Evolutionary conservation across 2,888 invertebrate species (phyloP).

Genomic region (Drosophila dives): DNA sequence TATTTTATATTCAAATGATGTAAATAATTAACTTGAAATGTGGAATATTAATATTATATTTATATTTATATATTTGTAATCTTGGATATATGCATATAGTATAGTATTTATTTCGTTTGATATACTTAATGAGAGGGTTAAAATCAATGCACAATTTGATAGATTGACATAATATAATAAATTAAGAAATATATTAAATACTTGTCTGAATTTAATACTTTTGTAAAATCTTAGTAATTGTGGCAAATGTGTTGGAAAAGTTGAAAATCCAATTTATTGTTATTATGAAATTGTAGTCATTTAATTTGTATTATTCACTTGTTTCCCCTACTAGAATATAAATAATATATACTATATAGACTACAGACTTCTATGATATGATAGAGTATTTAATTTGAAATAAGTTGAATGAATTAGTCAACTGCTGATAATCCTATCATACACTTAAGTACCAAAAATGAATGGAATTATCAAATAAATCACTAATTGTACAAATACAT

Average conservation of each 20-base stretch:
- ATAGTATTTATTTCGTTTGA: background rate
- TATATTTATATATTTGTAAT: too few relatives aligned
- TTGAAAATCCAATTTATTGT: too few relatives aligned
- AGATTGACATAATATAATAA: background rate
- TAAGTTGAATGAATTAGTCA: background rate
- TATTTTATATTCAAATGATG: background rate
- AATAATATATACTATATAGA: too few relatives aligned
- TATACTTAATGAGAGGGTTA: accelerated
- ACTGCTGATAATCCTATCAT: background rate
- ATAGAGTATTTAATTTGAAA: background rate
- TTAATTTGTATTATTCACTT: background rate
- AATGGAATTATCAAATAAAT: background rate
- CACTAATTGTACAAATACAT: background rate
- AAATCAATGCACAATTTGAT: background rate
- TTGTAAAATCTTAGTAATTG: background rate
- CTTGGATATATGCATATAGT: background rate
- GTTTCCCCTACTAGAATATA: background rate
- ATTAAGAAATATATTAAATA: background rate
- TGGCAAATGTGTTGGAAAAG: too few relatives aligned
- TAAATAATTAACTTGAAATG: background rate
- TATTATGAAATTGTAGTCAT: background rate
- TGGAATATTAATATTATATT: too few relatives aligned
- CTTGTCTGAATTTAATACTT: background rate
- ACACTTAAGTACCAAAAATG: background rate
- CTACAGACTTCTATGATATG: background rate